phyloP scores from a whole-genome alignment of 2,888 invertebrate genomes.

The Drepanosiphum platanoidis region DNA sequence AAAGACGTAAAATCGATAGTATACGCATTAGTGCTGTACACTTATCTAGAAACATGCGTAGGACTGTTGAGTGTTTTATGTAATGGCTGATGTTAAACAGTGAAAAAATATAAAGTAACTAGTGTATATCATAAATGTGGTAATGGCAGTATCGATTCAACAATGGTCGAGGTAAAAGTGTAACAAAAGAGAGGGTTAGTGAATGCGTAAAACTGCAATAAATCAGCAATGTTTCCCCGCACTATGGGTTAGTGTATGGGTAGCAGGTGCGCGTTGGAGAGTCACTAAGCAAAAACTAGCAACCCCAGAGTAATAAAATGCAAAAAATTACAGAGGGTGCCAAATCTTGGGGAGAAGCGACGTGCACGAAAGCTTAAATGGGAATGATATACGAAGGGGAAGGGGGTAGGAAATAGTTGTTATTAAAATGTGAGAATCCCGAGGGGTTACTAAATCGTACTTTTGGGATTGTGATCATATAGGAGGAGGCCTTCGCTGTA shows the following conservation, averaged over 20 bases:
- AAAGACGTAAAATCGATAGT: not conserved
- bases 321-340: slow-evolving; percentile 42
- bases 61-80: not conserved
- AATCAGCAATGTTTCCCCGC: slow-evolving; percentile 31
- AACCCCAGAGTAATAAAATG: slow-evolving; percentile 56
- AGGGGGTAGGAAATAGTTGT: slow-evolving; percentile 15
- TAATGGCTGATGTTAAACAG: slow-evolving; percentile 16
- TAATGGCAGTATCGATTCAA: slow-evolving; percentile 46
- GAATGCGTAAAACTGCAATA: slow-evolving; percentile 35
- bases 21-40: not conserved
- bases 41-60: not conserved
- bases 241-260: slow-evolving; percentile 23
- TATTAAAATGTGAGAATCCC: slow-evolving; percentile 55
- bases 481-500: slow-evolving; percentile 28
- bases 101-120: not conserved
- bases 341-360: slow-evolving; percentile 53
- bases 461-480: slow-evolving; percentile 39
- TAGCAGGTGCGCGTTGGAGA: slow-evolving; percentile 39
- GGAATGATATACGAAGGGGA: slow-evolving; percentile 14
- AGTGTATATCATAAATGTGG: not conserved
- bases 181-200: slow-evolving; percentile 40
- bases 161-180: not conserved
- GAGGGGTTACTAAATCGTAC: slow-evolving; percentile 52
- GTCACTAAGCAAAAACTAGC: slow-evolving; percentile 8
- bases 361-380: slow-evolving; percentile 47